Evolutionary conservation across 2,888 invertebrate species (phyloP).

Genomic region (Frankliniella intonsa): DNA sequence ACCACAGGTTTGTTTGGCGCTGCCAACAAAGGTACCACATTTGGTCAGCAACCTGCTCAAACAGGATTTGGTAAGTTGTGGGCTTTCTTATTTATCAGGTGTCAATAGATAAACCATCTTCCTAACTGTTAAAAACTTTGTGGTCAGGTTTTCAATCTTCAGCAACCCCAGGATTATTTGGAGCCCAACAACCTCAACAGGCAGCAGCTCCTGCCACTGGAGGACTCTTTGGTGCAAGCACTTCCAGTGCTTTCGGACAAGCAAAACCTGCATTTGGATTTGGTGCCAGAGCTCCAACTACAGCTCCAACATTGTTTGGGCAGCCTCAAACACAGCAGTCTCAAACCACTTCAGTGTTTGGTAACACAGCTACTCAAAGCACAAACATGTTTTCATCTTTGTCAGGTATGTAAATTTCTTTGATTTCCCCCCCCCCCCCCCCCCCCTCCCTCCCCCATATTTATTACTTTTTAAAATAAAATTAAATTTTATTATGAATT

Average conservation of each 20-base stretch:
- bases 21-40: slow-evolving; percentile 57
- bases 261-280: slow-evolving; percentile 58
- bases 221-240: slow-evolving; percentile 57
- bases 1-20: slow-evolving; percentile 58
- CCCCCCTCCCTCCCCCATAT: neutral
- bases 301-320: slow-evolving; percentile 59
- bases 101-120: neutral
- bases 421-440: neutral
- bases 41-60: slow-evolving; percentile 59
- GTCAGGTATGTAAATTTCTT: slow-evolving; percentile 33
- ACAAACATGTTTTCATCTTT: slow-evolving; percentile 46
- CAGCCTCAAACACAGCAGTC: slow-evolving; percentile 47
- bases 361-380: slow-evolving; percentile 51
- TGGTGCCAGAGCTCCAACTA: slow-evolving; percentile 54
- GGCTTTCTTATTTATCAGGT: neutral
- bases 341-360: slow-evolving; percentile 48
- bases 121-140: slow-evolving; percentile 17
- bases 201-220: slow-evolving; percentile 44
- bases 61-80: slow-evolving; percentile 44
- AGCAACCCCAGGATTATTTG: slow-evolving; percentile 46
- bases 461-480: too few relatives aligned
- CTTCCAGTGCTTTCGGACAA: slow-evolving; percentile 61
- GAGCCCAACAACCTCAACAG: slow-evolving; percentile 46
- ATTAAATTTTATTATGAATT: slow-evolving; percentile 31
- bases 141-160: slow-evolving; percentile 37